Base-by-base conservation (phyloP, 2,113 vertebrate species). In the Arothron firmamentum region DNA sequence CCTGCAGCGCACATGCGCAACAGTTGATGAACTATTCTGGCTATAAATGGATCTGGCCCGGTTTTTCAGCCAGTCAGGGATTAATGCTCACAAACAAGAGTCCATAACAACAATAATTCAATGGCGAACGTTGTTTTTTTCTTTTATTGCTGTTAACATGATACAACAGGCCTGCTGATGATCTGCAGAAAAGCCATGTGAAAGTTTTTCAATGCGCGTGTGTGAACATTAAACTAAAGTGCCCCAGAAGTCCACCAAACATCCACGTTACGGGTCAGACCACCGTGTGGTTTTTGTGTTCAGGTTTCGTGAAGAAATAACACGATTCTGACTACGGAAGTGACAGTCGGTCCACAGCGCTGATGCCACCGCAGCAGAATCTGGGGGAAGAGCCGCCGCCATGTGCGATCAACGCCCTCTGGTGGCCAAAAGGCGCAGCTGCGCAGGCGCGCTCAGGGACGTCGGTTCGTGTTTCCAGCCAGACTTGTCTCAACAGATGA, bases 401-500 rank as follows among this genome's bases (percentile, higher is more conserved):
- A 17, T 25, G 54, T 49, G 10, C 4, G 18, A 45, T 60, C 38
- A 49, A 19, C 16, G 70, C 75, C 78, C 59, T 61, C 83, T 86
- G 62, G 74, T 19, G 84, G 80, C 15, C 56, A 70, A 17, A 60
- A 16, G 46, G 3, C 16, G 14, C 28, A 41, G 34, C 21, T 12
- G 31, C 49, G 19, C 3, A 50, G 12, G 15, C 3, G 38, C 65
- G 59, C 57, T 85, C 65, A 75, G 25, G 51, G 43, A 67, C 7
- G 49, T 58, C 41, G 54, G 62, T 51, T 74, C 67, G 59, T 20
- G 67, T 62, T 66, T 41, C 47, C 10, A 34, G 48, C 62, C 72
- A 77, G 75, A 56, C 78, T 79, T 77, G 83, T 77, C 74, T 81
- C 45, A 69, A 83, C 80, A 82, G 56, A 79, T 73, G 75, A 61